These are phyloP conservation scores for Ditula angustiorana DNA, from an alignment of 2,888 invertebrate genomes.

Conservation along the genomic window DNA sequence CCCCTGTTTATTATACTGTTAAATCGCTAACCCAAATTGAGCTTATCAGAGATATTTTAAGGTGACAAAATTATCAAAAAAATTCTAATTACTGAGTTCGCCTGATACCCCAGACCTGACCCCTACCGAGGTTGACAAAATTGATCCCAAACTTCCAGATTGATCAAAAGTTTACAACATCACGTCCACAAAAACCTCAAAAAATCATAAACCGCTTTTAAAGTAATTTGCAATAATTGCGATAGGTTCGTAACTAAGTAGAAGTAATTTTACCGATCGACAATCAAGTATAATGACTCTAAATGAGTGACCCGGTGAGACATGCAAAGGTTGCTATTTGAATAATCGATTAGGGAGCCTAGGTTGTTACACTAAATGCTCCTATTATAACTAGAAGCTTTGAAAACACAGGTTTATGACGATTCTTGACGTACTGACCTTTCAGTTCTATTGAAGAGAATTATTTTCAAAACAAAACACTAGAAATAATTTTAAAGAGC, in stretches of 20 bases:
- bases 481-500: too few relatives aligned
- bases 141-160: not conserved
- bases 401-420: not conserved
- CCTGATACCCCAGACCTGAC: too few relatives aligned
- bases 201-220: not conserved
- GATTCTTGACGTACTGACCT: too few relatives aligned
- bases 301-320: constrained; percentile 56
- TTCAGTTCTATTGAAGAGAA: too few relatives aligned
- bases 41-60: too few relatives aligned
- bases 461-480: too few relatives aligned
- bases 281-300: constrained; percentile 58
- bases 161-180: not conserved
- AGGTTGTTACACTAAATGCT: constrained; percentile 29
- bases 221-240: constrained; percentile 26
- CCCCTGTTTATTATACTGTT: too few relatives aligned
- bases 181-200: not conserved
- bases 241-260: constrained; percentile 34
- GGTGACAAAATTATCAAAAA: too few relatives aligned
- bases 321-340: constrained; percentile 58
- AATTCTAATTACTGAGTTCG: too few relatives aligned
- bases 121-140: too few relatives aligned
- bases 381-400: constrained; percentile 1
- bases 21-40: too few relatives aligned
- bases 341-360: constrained; percentile 59
- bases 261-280: constrained; percentile 45